Evolutionary conservation across 2,797 vertebrate genomes (phyloP), one percentile per base, ranked within the genome.

Genomic region (Gymnopithys bicolor): DNA sequence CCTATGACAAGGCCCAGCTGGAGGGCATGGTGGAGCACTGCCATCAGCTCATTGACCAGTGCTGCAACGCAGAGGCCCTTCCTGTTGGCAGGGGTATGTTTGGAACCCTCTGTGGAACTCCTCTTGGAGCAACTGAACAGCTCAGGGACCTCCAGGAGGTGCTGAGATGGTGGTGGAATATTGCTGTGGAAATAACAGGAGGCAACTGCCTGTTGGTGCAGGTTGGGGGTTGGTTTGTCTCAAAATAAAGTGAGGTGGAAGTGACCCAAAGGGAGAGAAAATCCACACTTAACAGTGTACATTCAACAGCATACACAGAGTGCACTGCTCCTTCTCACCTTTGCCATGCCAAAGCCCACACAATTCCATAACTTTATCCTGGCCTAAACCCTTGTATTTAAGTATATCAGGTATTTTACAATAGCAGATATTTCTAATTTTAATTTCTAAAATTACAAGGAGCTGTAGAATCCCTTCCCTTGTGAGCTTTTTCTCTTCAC

Each of bases 31-130:
- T 98, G 56, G 99, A 99, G 95, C 99, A 98, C 97, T 99, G 99
- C 95, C 99, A 99, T 95, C 99, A 99, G 84, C 99, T 99, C 73
- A 99, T 99, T 6, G 99, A 99, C 94, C 99, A 99, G 96, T 99
- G 99, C 97, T 98, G 98, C 94, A 99, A 99, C 58, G 98, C 99
- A 0, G 99, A 99, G 97, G 99, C 99, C 2, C 98, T 99, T 97
- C 98, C 99, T 0, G 98, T 99, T 96, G 99, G 99, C 97, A 98
- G 99, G 96, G 99, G 98, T 98, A 98, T 5, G 98, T 92, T 60
- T 52, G 49, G 93, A 91, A 80, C 27, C 52, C 67, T 22, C 69
- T 67, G 52, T 64, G 75, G 63, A 87, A 49, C 67, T 70, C 52
- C 22, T 18, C 41, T 2, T 43, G 70, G 30, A 49, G 53, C 53